Percentiles rank a stretch among this genome's conserved stretches.
Conservation (phyloP, 2,888 invertebrate genomes). For the Thymelicus lineola region DNA sequence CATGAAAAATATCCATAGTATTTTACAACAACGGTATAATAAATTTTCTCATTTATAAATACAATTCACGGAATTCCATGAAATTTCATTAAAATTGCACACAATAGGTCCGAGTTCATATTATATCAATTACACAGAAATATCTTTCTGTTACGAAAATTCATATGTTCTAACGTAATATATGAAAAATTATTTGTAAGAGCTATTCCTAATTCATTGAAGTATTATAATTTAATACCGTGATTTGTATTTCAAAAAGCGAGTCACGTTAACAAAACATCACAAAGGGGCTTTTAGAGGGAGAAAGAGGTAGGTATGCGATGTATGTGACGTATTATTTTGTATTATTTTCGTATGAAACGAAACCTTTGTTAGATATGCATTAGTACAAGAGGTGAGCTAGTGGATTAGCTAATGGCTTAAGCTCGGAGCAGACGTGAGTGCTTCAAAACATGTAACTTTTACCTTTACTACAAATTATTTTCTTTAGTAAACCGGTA, state of each 20-base stretch:
- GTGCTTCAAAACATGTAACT: slow-evolving; percentile 25
- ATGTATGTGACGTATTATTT: slow-evolving; percentile 39
- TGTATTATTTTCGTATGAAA: slow-evolving; percentile 47
- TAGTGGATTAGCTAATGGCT: slow-evolving; percentile 52
- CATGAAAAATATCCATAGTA: too few relatives aligned
- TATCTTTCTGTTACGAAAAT: slow-evolving; percentile 6
- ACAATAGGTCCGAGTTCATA: not conserved
- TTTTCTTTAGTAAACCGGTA: not conserved
- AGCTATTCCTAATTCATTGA: slow-evolving; percentile 8
- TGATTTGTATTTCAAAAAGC: slow-evolving; percentile 32
- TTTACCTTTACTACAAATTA: slow-evolving; percentile 6
- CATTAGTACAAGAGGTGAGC: slow-evolving; percentile 60
- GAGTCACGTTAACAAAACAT: slow-evolving; percentile 34
- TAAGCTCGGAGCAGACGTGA: slow-evolving; percentile 39
- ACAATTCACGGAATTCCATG: not conserved
- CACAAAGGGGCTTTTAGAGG: slow-evolving; percentile 35
- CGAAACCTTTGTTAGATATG: slow-evolving; percentile 55
- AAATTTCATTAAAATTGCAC: not conserved
- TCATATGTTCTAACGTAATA: not conserved
- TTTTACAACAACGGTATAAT: too few relatives aligned
- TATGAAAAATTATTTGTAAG: slow-evolving; percentile 20
- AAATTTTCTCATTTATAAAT: too few relatives aligned
- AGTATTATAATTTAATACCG: slow-evolving; percentile 29
- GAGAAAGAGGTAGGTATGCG: slow-evolving; percentile 11
- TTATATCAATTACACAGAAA: not conserved